A percentile compares a stretch with the other conserved stretches of the same genome.
Evolutionary conservation across 2,797 vertebrate species (phyloP).

Genomic region (Garrulus glandarius): DNA sequence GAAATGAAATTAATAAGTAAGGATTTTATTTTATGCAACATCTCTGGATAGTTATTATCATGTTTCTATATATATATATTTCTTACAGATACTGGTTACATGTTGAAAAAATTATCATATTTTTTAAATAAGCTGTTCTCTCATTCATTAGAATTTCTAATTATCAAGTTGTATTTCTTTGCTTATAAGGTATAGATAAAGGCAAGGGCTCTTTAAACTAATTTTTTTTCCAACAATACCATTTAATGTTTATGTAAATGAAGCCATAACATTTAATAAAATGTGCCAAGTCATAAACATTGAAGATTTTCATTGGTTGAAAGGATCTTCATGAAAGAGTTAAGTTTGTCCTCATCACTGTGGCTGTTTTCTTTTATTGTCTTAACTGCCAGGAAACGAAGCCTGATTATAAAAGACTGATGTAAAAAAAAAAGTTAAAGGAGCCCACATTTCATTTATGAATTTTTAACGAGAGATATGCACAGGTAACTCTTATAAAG

Average conservation of each 20-base stretch:
- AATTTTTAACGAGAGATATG: constrained; percentile 28
- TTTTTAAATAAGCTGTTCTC: neutral
- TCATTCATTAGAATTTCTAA: neutral
- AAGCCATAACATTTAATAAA: constrained; percentile 10
- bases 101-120: neutral
- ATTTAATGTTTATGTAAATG: constrained; percentile 12
- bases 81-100: neutral
- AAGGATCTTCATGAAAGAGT: constrained; percentile 25
- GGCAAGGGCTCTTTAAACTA: neutral
- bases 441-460: neutral
- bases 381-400: constrained; percentile 65
- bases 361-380: constrained; percentile 45
- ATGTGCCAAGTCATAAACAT: neutral
- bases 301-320: neutral
- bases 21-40: neutral
- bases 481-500: neutral
- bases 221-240: neutral
- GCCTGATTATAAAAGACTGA: constrained; percentile 37
- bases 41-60: neutral
- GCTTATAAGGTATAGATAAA: neutral
- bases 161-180: neutral
- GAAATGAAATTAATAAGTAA: neutral
- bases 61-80: neutral
- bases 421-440: constrained; percentile 27
- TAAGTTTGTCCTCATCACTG: constrained; percentile 13